Evolutionary conservation across 2,888 invertebrate species (phyloP), one percentile per base, ranked within the genome.

Genomic region (Brachypalpus laphriformis): DNA sequence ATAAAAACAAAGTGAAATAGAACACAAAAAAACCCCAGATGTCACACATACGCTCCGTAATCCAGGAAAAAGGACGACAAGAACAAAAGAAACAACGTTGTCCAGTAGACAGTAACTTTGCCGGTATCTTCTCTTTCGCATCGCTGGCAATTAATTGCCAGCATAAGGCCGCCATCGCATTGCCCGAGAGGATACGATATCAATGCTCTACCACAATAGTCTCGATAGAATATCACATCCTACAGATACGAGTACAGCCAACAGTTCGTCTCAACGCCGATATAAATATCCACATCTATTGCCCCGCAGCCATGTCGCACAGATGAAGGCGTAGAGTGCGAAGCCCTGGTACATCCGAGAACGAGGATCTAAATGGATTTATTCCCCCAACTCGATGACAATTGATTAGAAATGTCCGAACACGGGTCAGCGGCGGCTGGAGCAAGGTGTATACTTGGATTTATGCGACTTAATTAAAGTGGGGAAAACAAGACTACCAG

Each of bases 71-170:
- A 70, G 25, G 47, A 42, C 47, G 16, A 42, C 20, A 22, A 22
- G 66, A 57, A 74, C 28, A 66, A 61, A 74, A 83, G 42, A 28
- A 56, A 49, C 47, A 54, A 66, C 51, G 40, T 25, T 49, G 59
- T n/a, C 61, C 31, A 34, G 34, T 45, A 68, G 74, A 80, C 31
- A 56, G 25, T 70, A 61, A 76, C 68, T 81, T 81, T 70, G 47
- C 49, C 57, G 68, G 65, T 83, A 83, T 83, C 83, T 80, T 75
- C 34, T 70, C 74, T 70, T 57, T 80, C 83, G 80, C 83, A 80
- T 80, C 74, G 65, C 70, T 83, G 74, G 70, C 80, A 75, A 80
- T 83, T 80, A 83, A 80, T 74, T 70, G 80, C 57, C 70, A 80
- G 9, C 83, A 63, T 74, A 74, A 51, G 63, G 63, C 80, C 42